Base-by-base conservation (phyloP, 2,113 vertebrate genomes). In the Hippocampus abdominalis region DNA sequence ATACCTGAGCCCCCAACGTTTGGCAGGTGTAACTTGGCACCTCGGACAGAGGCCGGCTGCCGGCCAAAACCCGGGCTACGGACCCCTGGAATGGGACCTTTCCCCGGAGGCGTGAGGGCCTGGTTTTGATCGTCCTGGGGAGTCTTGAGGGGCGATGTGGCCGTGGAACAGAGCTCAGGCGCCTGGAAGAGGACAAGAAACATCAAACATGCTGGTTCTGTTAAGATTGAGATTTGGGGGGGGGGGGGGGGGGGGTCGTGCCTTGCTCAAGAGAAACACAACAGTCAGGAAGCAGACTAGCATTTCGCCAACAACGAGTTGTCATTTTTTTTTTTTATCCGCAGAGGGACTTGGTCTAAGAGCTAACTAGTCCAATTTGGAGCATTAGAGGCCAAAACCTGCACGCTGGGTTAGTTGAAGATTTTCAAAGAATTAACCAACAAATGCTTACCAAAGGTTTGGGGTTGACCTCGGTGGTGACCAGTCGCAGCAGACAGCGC, bases 391-490 rank as follows among this genome's bases (percentile, higher is more conserved):
- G 32, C 5, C 32, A 36, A 36, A 36, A 36, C 32, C 1, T 1
- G 32, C 32, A 5, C 5, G 32, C 32, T 36, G 32, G 32, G 0
- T 36, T 1, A 36, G 32, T 4, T 36, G 32, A 36, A 6, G 32
- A 36, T 36, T 36, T 32, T 4, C 4, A 25, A 56, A 42, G 16
- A 21, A 5, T 36, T 5, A 0, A 61, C n/a, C 16, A 21, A 9
- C 39, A 21, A 25, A 56, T 77, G 15, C 80, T 12, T 92, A 96
- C 95, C 91, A 98, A 93, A 69, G 94, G 93, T 89, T 95, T 96
- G 68, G 96, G 95, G 84, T 97, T 98, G 84, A 95, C 94, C 85
- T 99, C 96, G 0, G 95, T 95, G 32, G 96, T 90, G 68, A 96
- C 96, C 74, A 99, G 94, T 75, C 93, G 94, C 46, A 99, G 81